Evolutionary conservation across 2,888 invertebrate species (phyloP).

Genomic region (Apodemia hepburni): DNA sequence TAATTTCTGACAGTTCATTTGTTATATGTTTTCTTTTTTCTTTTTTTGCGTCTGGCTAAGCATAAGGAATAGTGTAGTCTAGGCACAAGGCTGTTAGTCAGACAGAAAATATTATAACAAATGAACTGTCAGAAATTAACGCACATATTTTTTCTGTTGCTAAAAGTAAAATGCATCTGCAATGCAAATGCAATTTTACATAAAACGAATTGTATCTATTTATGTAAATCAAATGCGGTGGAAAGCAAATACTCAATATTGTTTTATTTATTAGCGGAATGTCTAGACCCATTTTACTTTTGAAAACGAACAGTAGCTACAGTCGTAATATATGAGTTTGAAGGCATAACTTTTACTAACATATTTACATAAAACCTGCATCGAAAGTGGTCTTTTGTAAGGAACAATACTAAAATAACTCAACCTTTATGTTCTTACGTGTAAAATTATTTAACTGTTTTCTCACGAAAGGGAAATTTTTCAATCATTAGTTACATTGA

Average conservation of each 20-base stretch:
- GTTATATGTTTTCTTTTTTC: too few species aligned
- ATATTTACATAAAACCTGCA: not conserved
- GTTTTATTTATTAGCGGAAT: not conserved
- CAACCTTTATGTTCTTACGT: slow-evolving; percentile 6
- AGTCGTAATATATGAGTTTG: not conserved
- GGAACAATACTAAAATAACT: slow-evolving; percentile 12
- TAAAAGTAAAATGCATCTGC: too few species aligned
- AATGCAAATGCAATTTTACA: too few species aligned
- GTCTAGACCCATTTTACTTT: not conserved
- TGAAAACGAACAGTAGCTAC: slow-evolving; percentile 12
- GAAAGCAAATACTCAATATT: not conserved
- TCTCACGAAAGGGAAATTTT: slow-evolving; percentile 1
- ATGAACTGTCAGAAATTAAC: too few species aligned
- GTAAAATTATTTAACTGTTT: not conserved
- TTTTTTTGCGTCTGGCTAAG: too few species aligned
- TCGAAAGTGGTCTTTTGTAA: slow-evolving; percentile 5
- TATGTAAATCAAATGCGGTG: not conserved
- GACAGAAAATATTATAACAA: too few species aligned
- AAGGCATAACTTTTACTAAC: slow-evolving; percentile 3
- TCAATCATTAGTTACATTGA: slow-evolving; percentile 14
- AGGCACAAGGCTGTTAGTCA: too few species aligned
- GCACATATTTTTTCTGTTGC: too few species aligned
- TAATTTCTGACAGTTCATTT: too few species aligned
- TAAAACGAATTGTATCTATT: too few species aligned
- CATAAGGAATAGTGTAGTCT: too few species aligned